Evolutionary conservation across 2,888 invertebrate genomes (phyloP).

Genomic region (Homarus gammarus): DNA sequence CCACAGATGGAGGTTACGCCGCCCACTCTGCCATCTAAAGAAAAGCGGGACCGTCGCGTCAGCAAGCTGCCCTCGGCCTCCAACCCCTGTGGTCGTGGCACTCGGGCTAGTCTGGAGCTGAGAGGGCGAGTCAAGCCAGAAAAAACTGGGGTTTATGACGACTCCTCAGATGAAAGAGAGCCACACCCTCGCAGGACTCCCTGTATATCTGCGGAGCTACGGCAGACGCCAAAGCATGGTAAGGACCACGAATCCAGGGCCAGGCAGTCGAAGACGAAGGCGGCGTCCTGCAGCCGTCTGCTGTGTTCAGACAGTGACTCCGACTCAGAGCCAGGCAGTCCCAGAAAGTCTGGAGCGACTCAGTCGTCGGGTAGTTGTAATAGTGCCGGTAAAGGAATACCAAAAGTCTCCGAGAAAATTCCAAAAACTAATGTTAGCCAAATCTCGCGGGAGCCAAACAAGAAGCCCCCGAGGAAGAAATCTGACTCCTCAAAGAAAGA

Average conservation of each 20-base stretch:
- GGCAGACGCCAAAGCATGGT: slow-evolving; percentile 38
- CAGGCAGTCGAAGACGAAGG: slow-evolving; percentile 18
- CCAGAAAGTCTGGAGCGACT: slow-evolving; percentile 19
- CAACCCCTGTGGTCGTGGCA: slow-evolving; percentile 2
- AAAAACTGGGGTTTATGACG: slow-evolving; percentile 25
- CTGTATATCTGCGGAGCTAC: slow-evolving; percentile 15
- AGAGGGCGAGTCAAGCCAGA: slow-evolving; percentile 14
- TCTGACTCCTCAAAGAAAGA: slow-evolving; percentile 29
- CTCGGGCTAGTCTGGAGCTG: slow-evolving; percentile 21
- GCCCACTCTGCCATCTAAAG: slow-evolving; percentile 12
- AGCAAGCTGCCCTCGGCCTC: slow-evolving; percentile 15
- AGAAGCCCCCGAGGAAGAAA: slow-evolving; percentile 42
- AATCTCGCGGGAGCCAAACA: slow-evolving; percentile 28
- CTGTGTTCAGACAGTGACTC: slow-evolving; percentile 42
- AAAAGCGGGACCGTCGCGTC: slow-evolving; percentile 25
- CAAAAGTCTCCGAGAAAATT: slow-evolving; percentile 42
- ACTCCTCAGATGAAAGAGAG: slow-evolving; percentile 51
- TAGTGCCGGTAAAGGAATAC: slow-evolving; percentile 17
- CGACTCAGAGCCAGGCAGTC: slow-evolving; percentile 18
- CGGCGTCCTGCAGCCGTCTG: neutral
- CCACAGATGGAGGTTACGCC: slow-evolving; percentile 6
- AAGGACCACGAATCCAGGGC: slow-evolving; percentile 8
- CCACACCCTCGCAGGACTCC: slow-evolving; percentile 46
- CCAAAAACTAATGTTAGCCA: slow-evolving; percentile 26
- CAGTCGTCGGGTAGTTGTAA: slow-evolving; percentile 10